Evolutionary conservation across 1,140 invertebrate genomes (phyloP).

Genomic region (Melipona quadrifasciata): DNA sequence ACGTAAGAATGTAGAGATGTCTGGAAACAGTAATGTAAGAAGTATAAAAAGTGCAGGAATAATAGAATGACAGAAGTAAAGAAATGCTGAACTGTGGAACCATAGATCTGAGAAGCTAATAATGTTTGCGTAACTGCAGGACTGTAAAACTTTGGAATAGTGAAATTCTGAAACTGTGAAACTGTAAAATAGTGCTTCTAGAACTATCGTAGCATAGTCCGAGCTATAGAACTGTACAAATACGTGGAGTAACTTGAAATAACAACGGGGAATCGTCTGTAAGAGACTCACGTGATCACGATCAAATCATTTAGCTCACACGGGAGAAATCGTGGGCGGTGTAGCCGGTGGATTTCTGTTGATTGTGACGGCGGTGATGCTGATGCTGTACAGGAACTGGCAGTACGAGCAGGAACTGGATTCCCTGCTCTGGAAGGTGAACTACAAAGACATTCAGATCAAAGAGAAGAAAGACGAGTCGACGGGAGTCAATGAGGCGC

Average conservation of each 20-base stretch:
- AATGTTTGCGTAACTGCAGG: neutral
- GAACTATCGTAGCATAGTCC: too few relatives aligned
- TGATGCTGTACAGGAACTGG: constrained; percentile 94
- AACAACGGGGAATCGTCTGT: neutral
- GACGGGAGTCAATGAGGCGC: constrained; percentile 37
- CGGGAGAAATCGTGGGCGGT: constrained; percentile 90
- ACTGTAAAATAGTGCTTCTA: neutral
- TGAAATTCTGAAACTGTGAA: neutral
- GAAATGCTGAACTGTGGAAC: too few relatives aligned
- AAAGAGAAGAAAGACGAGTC: constrained; percentile 80
- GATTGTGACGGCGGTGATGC: constrained; percentile 85
- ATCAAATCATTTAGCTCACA: constrained; percentile 83
- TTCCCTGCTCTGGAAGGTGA: constrained; percentile 96
- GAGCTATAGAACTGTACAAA: neutral
- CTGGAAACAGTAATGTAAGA: too few relatives aligned
- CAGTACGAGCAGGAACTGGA: constrained; percentile 97
- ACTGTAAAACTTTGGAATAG: neutral
- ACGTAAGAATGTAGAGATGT: too few relatives aligned
- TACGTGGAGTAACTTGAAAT: neutral
- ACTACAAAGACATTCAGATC: constrained; percentile 93
- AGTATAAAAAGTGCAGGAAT: too few relatives aligned
- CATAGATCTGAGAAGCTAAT: too few relatives aligned
- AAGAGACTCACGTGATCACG: neutral
- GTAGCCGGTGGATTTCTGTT: constrained; percentile 89
- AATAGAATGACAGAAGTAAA: too few relatives aligned